Evolutionary conservation across 2,797 vertebrate species (phyloP).

Genomic region (Mormyrus hasselquistii): DNA sequence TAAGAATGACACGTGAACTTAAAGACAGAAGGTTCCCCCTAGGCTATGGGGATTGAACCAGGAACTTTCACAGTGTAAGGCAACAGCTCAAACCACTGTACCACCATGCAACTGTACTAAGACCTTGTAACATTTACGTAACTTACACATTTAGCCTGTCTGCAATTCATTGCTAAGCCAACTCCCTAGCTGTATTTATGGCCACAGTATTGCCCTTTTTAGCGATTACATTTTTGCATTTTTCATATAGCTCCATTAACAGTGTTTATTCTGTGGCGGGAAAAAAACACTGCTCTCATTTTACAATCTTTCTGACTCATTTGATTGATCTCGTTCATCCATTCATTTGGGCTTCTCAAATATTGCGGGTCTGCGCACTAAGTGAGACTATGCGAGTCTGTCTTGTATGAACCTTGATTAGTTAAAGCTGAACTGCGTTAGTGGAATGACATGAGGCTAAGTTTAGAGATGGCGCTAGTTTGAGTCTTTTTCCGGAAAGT

Average conservation of each 20-base stretch:
- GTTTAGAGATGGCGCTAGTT: neutral
- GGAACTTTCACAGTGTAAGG: neutral
- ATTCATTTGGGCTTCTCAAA: neutral
- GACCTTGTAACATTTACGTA: neutral
- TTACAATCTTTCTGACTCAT: neutral
- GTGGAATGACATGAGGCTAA: too few relatives aligned
- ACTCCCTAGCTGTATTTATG: neutral
- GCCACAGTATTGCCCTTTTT: neutral
- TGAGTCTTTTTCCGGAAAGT: neutral
- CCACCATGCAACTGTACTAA: neutral
- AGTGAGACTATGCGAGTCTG: neutral
- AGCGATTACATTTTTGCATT: neutral
- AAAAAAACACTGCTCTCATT: neutral
- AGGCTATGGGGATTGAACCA: neutral
- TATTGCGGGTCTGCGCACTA: neutral
- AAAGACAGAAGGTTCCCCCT: too few relatives aligned
- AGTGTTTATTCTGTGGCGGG: too few relatives aligned
- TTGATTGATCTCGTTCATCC: neutral
- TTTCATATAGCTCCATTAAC: neutral
- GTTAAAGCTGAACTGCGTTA: neutral
- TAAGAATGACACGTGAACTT: too few relatives aligned
- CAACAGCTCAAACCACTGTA: neutral
- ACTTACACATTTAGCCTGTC: neutral
- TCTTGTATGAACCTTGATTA: neutral
- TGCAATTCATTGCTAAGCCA: too few relatives aligned